Base-by-base conservation (phyloP, 2,113 vertebrate species). In the Coptodon rendalli region DNA sequence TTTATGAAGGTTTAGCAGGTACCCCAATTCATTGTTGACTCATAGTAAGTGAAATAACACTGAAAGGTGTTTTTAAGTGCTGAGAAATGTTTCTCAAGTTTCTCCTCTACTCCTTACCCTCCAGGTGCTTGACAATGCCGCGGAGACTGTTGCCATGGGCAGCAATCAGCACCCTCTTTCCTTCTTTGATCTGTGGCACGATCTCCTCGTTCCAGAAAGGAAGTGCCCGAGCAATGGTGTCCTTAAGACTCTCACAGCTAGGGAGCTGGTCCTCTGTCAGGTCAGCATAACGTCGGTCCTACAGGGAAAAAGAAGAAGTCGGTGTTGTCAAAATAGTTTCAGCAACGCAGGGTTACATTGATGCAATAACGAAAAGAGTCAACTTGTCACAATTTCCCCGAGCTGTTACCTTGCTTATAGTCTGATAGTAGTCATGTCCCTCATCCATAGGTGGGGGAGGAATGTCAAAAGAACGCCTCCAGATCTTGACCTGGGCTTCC, bases 401-500 rank as follows among this genome's bases (percentile, higher is more conserved):
- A 11, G 13, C 13, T 1, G 29, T 86, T 76, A 95, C 95, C 95
- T 95, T 95, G 94, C 95, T 98, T 89, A 96, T 89, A 83, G 56
- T 86, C 92, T 98, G 92, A 90, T 96, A 98, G 76, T 94, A 93
- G 93, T 97, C 97, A 16, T 97, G 96, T 22, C 93, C 96, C 4
- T 92, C 91, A 16, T 98, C 97, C 98, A 98, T 98, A 48, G 97
- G 88, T 5, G 98, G 98, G 1, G 97, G 98, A 0, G 98, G 97
- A 83, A 85, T 96, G 91, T 98, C 98, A 2, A 96, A 98, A 50
- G 98, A 98, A 27, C 98, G 97, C 80, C 98, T 97, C 98, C 98
- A 98, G 95, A 98, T 95, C 94, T 98, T 98, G 43, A 98, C 98
- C 94, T 98, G 97, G 88, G 97, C 97, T 73, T 98, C 98, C 9